These are phyloP conservation scores for Chaetoderma sp. DNA, from an alignment of 2,888 invertebrate species.

Conservation along the genomic window DNA sequence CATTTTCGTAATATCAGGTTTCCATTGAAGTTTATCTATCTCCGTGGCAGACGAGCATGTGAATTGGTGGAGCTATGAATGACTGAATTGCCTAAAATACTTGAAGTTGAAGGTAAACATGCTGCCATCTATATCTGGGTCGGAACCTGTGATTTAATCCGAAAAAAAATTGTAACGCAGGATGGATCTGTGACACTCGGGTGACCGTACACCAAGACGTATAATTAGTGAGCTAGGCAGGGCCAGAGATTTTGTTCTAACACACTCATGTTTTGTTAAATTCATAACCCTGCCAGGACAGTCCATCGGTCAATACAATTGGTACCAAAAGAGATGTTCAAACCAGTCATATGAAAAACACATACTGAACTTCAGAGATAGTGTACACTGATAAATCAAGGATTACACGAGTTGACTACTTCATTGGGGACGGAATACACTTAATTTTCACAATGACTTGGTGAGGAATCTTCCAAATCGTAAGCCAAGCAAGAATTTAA, in stretches of 20 bases:
- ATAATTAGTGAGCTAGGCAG: neutral
- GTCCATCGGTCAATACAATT: neutral
- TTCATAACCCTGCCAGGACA: neutral
- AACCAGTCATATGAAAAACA: no score
- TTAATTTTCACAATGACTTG: neutral
- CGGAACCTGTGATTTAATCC: neutral
- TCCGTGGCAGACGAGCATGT: neutral
- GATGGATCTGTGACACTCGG: neutral
- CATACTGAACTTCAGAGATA: no score
- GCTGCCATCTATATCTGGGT: neutral
- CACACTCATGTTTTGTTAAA: neutral
- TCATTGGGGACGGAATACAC: neutral
- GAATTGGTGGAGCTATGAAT: neutral
- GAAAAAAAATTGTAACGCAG: conserved; percentile 62
- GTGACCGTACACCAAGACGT: neutral
- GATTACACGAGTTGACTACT: no score
- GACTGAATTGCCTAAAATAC: neutral
- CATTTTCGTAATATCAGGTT: neutral
- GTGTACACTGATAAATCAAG: no score
- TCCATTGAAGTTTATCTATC: neutral
- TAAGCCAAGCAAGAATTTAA: neutral
- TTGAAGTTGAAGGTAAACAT: neutral
- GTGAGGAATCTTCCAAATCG: neutral
- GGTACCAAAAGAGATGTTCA: neutral
- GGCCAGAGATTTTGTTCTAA: neutral